Conservation (phyloP, 2,113 vertebrate genomes). For the Ophthalmolycus amberensis region DNA sequence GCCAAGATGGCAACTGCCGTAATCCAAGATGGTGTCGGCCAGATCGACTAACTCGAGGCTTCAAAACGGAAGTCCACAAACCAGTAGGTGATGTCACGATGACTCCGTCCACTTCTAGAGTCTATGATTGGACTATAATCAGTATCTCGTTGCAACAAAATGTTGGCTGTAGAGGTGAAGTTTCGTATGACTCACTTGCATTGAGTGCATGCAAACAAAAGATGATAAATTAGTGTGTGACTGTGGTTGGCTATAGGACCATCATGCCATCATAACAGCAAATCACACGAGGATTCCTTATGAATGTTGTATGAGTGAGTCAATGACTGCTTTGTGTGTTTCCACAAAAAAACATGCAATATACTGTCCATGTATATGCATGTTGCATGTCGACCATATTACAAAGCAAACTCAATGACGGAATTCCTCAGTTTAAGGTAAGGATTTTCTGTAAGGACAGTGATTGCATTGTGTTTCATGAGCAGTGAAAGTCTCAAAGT, state of each 20-base stretch:
- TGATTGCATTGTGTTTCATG: constrained; percentile 4
- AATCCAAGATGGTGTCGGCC: no score
- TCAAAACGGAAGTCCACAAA: no score
- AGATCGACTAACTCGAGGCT: no score
- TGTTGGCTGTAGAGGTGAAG: background rate
- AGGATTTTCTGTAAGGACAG: constrained; percentile 8
- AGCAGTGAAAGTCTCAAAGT: constrained; percentile 19
- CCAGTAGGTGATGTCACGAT: background rate
- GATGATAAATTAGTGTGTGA: background rate
- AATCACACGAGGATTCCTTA: constrained; percentile 2
- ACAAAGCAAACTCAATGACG: constrained; percentile 53
- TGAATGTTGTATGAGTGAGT: constrained; percentile 32
- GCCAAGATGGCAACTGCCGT: no score
- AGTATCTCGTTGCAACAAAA: background rate
- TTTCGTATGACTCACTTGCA: no score
- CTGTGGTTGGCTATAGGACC: background rate
- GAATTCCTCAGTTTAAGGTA: constrained; percentile 58
- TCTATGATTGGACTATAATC: background rate
- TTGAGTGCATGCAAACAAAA: background rate
- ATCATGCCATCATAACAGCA: constrained; percentile 13
- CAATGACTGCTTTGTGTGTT: constrained; percentile 45
- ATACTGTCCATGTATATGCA: constrained; percentile 63
- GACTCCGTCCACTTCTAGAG: background rate
- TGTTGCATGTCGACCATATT: constrained; percentile 52
- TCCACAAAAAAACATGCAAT: constrained; percentile 64